Evolutionary conservation across 2,888 invertebrate species (phyloP).

Genomic region (Masnerella sp.): DNA sequence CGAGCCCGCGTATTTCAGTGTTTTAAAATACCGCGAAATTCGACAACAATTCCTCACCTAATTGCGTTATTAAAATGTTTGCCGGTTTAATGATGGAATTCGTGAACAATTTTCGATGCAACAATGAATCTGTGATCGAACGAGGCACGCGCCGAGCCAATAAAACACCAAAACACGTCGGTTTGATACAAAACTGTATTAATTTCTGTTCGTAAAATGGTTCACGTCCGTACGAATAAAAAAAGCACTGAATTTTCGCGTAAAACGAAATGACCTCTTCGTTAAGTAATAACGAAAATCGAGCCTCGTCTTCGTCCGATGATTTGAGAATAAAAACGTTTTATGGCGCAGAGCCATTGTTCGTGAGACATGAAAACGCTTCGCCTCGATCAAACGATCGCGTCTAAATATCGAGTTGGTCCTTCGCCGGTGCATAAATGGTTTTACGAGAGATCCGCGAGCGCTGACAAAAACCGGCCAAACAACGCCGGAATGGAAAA

Average conservation of each 20-base stretch:
- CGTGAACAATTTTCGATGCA: too few species aligned
- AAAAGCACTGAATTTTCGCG: background rate
- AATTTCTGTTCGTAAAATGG: conserved; percentile 2
- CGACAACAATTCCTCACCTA: background rate
- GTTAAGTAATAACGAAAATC: conserved; percentile 23
- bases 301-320: conserved; percentile 7
- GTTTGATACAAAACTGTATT: conserved; percentile 2
- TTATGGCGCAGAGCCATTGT: conserved; percentile 13
- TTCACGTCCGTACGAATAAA: too few species aligned
- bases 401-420: conserved; percentile 16
- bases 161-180: background rate
- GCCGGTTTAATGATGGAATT: background rate
- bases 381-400: conserved; percentile 29
- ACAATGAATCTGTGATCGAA: too few species aligned
- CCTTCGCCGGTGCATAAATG: conserved; percentile 14
- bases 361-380: conserved; percentile 26
- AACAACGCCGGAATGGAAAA: too few species aligned
- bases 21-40: too few species aligned
- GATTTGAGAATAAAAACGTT: conserved; percentile 17
- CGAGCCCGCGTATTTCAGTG: too few species aligned
- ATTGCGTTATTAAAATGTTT: conserved; percentile 15
- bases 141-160: too few species aligned
- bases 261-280: conserved; percentile 2
- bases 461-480: too few species aligned
- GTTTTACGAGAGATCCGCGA: conserved; percentile 24